A percentile compares a stretch with the other conserved stretches of the same genome.
Conservation (phyloP, 2,113 vertebrate genomes). For the Actenoides hombroni region DNA sequence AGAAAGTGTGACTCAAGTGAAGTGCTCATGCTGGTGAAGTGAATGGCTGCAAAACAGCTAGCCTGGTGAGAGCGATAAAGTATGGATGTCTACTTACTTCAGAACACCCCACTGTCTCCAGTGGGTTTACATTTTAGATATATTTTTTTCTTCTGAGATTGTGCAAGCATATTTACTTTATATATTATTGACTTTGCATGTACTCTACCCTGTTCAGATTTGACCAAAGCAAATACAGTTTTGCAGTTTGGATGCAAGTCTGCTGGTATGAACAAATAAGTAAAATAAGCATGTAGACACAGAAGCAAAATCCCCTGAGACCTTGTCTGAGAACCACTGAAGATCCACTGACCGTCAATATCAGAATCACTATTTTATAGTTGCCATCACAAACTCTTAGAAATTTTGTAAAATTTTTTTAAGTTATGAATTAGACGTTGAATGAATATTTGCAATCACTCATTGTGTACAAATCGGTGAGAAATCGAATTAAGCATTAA, state of each 20-base stretch:
- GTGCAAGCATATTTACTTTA: background rate
- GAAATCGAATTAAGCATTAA: background rate
- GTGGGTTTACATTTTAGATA: background rate
- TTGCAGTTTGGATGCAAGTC: background rate
- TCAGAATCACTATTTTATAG: background rate
- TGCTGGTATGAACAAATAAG: background rate
- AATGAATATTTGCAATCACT: background rate
- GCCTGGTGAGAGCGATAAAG: background rate
- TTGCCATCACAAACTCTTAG: background rate
- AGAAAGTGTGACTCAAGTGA: background rate
- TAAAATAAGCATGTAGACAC: background rate
- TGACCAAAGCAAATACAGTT: background rate
- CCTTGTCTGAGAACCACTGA: background rate
- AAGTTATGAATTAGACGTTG: background rate
- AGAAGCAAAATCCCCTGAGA: background rate
- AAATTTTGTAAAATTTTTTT: background rate
- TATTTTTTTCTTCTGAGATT: background rate
- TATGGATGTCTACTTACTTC: background rate
- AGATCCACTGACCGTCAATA: background rate
- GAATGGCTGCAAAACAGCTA: background rate
- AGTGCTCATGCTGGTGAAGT: background rate
- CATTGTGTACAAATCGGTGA: background rate
- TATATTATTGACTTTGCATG: background rate
- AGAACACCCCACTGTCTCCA: background rate
- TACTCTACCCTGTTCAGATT: background rate